A percentile compares a stretch with the other conserved stretches of the same genome.
Conservation (phyloP, 1,140 invertebrate species). For the Chymomyza costata region DNA sequence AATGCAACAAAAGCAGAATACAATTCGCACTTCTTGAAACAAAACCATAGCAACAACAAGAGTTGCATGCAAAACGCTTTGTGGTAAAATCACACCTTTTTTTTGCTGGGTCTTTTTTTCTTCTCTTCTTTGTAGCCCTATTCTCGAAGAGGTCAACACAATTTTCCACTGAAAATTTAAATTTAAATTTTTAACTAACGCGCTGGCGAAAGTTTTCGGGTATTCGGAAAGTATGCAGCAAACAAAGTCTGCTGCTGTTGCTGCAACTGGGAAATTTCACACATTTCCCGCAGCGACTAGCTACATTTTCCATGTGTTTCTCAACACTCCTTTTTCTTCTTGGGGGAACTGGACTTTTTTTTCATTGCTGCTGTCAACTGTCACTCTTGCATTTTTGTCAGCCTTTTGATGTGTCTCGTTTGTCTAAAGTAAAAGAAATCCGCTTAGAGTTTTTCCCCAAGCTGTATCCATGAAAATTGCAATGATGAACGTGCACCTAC, state of each 20-base stretch:
- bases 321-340: slow-evolving; percentile 41
- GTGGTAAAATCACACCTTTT: slow-evolving; percentile 29
- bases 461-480: slow-evolving; percentile 1
- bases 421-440: slow-evolving; percentile 20
- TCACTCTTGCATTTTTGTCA: slow-evolving; percentile 42
- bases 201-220: slow-evolving; percentile 9
- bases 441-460: slow-evolving; percentile 12
- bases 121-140: slow-evolving; percentile 8
- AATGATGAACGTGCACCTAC: slow-evolving; percentile 44
- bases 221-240: too few relatives aligned
- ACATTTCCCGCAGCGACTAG: slow-evolving; percentile 64
- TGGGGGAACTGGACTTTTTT: too few relatives aligned
- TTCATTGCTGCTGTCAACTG: too few relatives aligned
- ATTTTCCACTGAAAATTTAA: slow-evolving; percentile 68
- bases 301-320: slow-evolving; percentile 33
- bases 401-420: slow-evolving; percentile 12
- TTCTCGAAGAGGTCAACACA: slow-evolving; percentile 25
- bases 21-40: slow-evolving; percentile 68
- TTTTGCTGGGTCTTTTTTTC: slow-evolving; percentile 7
- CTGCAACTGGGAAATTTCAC: slow-evolving; percentile 66
- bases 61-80: slow-evolving; percentile 9
- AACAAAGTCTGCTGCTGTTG: slow-evolving; percentile 33
- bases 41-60: slow-evolving; percentile 24
- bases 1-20: slow-evolving; percentile 72
- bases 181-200: slow-evolving; percentile 72